These are phyloP conservation scores for Thymallus thymallus DNA, from an alignment of 2,113 vertebrate species.

Conservation along the genomic window DNA sequence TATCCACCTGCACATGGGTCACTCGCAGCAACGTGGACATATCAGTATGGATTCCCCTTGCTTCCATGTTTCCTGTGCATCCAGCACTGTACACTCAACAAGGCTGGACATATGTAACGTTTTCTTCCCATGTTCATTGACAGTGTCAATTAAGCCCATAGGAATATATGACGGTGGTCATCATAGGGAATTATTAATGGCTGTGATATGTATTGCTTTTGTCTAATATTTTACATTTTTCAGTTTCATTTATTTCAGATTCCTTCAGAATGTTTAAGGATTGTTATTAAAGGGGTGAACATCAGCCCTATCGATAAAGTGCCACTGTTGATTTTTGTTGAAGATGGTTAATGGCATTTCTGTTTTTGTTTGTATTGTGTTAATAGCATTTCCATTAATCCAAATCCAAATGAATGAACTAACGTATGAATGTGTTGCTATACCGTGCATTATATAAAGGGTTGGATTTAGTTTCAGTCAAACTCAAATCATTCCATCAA, in stretches of 20 bases:
- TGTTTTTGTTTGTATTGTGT: background rate
- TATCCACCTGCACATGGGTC: conserved; percentile 5
- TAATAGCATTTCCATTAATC: conserved; percentile 4
- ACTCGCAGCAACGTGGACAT: conserved; percentile 8
- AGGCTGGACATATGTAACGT: background rate
- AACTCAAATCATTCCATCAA: background rate
- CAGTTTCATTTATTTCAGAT: background rate
- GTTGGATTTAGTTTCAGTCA: background rate
- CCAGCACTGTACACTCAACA: background rate
- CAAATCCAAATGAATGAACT: conserved; percentile 9
- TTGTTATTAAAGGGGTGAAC: conserved; percentile 20
- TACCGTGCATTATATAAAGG: background rate
- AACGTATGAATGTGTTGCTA: conserved; percentile 40
- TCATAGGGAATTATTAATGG: background rate
- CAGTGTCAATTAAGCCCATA: background rate
- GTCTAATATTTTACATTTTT: background rate
- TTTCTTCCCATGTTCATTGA: background rate
- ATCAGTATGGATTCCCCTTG: background rate
- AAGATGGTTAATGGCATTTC: conserved; percentile 15
- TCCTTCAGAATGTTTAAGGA: conserved; percentile 12
- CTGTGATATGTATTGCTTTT: background rate
- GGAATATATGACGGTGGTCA: background rate
- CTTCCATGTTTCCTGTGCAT: conserved; percentile 2
- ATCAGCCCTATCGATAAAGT: conserved; percentile 21
- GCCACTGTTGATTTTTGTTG: conserved; percentile 14